A percentile compares a stretch with the other conserved stretches of the same genome.
Evolutionary conservation across 2,888 invertebrate species (phyloP).

Genomic region (Carabus problematicus): DNA sequence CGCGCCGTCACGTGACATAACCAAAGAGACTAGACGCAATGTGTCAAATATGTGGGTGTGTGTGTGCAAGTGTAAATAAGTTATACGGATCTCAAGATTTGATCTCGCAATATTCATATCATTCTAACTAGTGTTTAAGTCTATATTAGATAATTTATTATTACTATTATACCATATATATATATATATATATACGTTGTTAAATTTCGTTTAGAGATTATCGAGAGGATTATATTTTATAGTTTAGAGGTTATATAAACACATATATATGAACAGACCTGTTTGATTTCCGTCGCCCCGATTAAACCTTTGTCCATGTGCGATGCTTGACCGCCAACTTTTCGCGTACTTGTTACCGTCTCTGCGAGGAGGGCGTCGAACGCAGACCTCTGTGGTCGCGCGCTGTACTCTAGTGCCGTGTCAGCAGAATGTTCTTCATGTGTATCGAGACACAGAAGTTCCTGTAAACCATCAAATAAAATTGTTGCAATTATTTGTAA

Average conservation of each 20-base stretch:
- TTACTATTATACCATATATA: too few species aligned
- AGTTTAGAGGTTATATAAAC: not conserved
- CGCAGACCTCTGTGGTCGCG: slow-evolving; percentile 11
- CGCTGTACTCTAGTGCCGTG: slow-evolving; percentile 18
- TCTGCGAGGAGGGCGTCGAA: slow-evolving; percentile 29
- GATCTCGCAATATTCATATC: slow-evolving; percentile 18
- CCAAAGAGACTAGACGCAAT: not conserved
- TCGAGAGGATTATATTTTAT: too few species aligned
- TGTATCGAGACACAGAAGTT: slow-evolving; percentile 41
- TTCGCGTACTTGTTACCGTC: not conserved
- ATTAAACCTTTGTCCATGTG: slow-evolving; percentile 28
- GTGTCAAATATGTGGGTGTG: slow-evolving; percentile 7
- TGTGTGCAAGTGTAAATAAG: slow-evolving; percentile 28
- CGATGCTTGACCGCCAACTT: not conserved
- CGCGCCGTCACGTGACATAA: not conserved
- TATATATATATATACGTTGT: too few species aligned
- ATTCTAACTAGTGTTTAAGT: not conserved
- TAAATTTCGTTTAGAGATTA: too few species aligned
- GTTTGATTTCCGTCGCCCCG: slow-evolving; percentile 30
- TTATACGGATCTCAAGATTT: slow-evolving; percentile 30
- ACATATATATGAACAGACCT: slow-evolving; percentile 26
- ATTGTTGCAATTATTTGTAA: slow-evolving; percentile 1
- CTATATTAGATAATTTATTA: too few species aligned
- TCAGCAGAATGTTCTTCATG: slow-evolving; percentile 1
- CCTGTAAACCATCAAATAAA: slow-evolving; percentile 26